Conservation (phyloP, 2,113 vertebrate genomes). For the Oxyruncus cristatus region DNA sequence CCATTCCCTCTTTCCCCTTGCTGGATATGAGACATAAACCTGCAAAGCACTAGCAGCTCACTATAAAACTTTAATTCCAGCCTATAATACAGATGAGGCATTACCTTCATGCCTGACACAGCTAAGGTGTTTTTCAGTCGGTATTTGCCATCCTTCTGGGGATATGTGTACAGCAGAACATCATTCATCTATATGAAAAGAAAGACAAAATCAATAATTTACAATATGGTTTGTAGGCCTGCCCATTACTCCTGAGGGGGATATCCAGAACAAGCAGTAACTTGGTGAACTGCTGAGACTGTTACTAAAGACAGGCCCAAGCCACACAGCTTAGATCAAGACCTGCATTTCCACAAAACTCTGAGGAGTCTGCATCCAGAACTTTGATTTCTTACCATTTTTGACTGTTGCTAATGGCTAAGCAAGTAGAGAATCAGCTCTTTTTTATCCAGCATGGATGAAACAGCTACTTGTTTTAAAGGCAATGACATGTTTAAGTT, state of each 20-base stretch:
- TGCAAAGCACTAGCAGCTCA: neutral
- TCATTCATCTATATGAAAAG: slow-evolving; percentile 89
- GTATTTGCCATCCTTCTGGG: slow-evolving; percentile 96
- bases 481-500: neutral
- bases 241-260: neutral
- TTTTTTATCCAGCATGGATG: neutral
- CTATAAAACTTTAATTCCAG: neutral
- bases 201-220: slow-evolving; percentile 31
- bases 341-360: neutral
- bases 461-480: neutral
- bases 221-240: neutral
- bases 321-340: neutral
- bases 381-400: neutral
- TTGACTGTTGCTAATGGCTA: neutral
- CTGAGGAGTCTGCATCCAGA: neutral
- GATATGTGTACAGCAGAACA: slow-evolving; percentile 92
- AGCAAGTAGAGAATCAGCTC: neutral
- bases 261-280: neutral
- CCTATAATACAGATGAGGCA: neutral
- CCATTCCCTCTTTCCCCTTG: neutral
- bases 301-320: neutral
- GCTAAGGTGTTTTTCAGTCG: slow-evolving; percentile 86
- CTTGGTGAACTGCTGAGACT: neutral
- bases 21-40: neutral
- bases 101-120: slow-evolving; percentile 89